Evolutionary conservation across 2,797 vertebrate genomes (phyloP), one percentile per base, ranked within the genome.

Genomic region (Myripristis jacobus): DNA sequence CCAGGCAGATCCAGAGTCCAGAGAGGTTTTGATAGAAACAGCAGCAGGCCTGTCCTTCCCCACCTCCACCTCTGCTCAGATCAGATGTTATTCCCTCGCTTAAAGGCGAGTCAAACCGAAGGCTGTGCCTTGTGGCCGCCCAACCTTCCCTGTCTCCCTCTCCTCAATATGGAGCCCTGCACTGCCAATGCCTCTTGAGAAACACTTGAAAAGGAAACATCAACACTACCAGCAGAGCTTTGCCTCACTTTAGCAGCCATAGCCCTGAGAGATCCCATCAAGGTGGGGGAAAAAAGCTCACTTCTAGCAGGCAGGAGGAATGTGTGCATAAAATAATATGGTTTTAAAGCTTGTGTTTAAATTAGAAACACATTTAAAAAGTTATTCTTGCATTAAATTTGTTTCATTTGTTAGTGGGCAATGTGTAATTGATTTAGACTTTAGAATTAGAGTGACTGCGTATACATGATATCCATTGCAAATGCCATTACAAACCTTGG

Each of bases 171-270:
- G 80, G 36, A 71, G 77, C 57, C 61, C 27, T 61, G 77, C 47
- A 2, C 61, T 75, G 69, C 81, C 52, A 48, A 31, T 29, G 58
- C 82, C 76, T 57, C 71, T 81, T 69, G 79, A 76, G 85, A 50
- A 10, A n/a, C 81, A 79, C 77, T 63, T 85, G 46, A 84, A 66
- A 25, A 76, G 61, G 77, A 69, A 86, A 83, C 69, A 77, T 79
- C 75, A 87, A 84, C 75, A 74, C 68, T 21, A 76, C 76, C 52
- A 66, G 25, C 51, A 65, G 75, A 77, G 72, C 68, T 47, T 68
- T 29, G 75, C 67, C 31, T 72, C 51, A 52, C 56, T 77, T 66
- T 67, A 51, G 29, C 2, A 48, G 41, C 41, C 34, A 59, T 50
- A n/a, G 56, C 68, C 50, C 47, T 56, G 41, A 43, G 71, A 75